Percentiles rank a stretch among this genome's conserved stretches.
phyloP scores from a whole-genome alignment of 1,140 invertebrate genomes.

The Brachionus calyciflorus region DNA sequence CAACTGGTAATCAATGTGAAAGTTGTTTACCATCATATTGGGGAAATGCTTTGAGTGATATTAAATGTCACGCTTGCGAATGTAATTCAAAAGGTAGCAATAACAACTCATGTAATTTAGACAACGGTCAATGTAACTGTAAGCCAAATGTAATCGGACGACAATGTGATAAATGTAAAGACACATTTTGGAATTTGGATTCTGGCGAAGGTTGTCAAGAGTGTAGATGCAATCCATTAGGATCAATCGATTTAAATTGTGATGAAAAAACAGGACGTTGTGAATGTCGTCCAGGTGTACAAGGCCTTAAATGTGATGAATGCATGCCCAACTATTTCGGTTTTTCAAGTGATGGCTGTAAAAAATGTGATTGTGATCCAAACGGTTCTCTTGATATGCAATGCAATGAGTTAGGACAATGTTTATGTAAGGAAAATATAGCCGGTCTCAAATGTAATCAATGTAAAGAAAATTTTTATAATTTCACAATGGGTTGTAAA shows the following conservation, averaged over 20 bases:
- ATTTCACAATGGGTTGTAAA: slow-evolving; percentile 57
- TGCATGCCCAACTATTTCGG: slow-evolving; percentile 79
- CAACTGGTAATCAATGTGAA: slow-evolving; percentile 77
- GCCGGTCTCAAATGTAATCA: slow-evolving; percentile 76
- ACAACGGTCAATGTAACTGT: slow-evolving; percentile 43
- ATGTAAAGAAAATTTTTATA: slow-evolving; percentile 69
- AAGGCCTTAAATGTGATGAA: slow-evolving; percentile 73
- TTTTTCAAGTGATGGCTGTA: slow-evolving; percentile 75
- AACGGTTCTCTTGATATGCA: slow-evolving; percentile 74
- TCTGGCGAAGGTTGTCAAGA: slow-evolving; percentile 55
- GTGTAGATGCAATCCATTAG: slow-evolving; percentile 78
- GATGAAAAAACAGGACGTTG: slow-evolving; percentile 76
- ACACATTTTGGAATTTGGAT: slow-evolving; percentile 32
- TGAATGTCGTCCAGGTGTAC: slow-evolving; percentile 77
- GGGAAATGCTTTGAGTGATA: slow-evolving; percentile 69
- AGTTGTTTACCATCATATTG: slow-evolving; percentile 76
- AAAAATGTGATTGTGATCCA: slow-evolving; percentile 79
- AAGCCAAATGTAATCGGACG: slow-evolving; percentile 15
- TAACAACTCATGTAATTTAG: slow-evolving; percentile 20
- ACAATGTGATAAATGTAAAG: slow-evolving; percentile 45
- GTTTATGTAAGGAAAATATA: slow-evolving; percentile 82
- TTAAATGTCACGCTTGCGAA: slow-evolving; percentile 70
- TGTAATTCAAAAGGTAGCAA: background rate
- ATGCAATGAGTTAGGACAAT: slow-evolving; percentile 75
- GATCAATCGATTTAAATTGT: slow-evolving; percentile 70